Conservation (phyloP, 1,140 invertebrate species). For the Tigriopus japonicus region DNA sequence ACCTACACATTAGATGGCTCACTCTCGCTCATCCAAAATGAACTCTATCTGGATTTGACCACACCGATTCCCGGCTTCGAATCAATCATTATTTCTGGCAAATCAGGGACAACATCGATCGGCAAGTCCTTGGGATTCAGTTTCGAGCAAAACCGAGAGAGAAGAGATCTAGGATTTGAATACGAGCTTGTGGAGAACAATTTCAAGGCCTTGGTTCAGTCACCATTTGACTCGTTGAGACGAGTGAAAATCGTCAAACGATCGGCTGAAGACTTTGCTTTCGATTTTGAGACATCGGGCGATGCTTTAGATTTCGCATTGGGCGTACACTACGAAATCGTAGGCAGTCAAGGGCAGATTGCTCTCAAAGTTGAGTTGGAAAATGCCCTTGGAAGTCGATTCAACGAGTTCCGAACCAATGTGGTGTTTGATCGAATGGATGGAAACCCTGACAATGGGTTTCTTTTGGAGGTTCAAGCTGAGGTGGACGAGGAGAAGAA, state of each 20-base stretch:
- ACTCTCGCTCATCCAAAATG: background rate
- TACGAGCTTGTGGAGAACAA: background rate
- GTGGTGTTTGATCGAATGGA: too few relatives aligned
- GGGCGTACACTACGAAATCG: too few relatives aligned
- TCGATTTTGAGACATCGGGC: too few relatives aligned
- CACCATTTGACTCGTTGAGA: slow-evolving; percentile 1
- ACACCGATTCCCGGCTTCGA: background rate
- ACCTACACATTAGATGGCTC: background rate
- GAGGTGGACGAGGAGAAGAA: too few relatives aligned
- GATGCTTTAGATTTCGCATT: background rate
- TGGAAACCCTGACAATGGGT: too few relatives aligned
- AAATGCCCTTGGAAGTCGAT: too few relatives aligned
- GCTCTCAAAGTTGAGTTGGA: too few relatives aligned
- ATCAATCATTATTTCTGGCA: background rate
- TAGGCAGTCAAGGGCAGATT: too few relatives aligned
- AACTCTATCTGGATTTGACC: background rate
- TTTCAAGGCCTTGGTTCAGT: background rate
- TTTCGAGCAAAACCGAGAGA: background rate
- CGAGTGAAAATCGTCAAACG: background rate
- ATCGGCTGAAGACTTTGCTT: too few relatives aligned
- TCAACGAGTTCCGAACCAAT: too few relatives aligned
- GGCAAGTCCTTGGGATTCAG: slow-evolving; percentile 1
- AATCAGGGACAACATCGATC: background rate
- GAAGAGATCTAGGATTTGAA: background rate
- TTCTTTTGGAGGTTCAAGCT: too few relatives aligned